Evolutionary conservation across 2,113 vertebrate species (phyloP), one percentile per base, ranked within the genome.

Genomic region (Hepsetus odoe): DNA sequence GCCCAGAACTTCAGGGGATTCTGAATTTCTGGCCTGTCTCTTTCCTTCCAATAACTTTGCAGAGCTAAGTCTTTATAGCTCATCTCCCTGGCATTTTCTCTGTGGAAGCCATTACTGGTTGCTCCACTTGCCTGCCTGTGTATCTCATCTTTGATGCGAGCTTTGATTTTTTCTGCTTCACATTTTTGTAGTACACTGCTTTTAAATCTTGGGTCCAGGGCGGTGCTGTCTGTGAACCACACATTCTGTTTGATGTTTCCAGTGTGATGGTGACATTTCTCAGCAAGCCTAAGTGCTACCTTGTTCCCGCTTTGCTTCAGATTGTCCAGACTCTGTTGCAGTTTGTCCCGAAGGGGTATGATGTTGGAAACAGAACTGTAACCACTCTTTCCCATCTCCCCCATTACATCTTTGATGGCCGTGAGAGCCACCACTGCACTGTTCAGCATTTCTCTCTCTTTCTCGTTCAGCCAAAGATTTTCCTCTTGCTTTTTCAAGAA

Each of bases 161-260:
- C 12, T 67, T 49, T 64, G 13, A 44, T 62, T 30, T 22, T 14
- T 49, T 67, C n/a, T n/a, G n/a, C n/a, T n/a, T n/a, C 1, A 0
- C 16, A 1, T 30, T 46, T 6, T 10, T 13, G 8, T 5, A 73
- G 30, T 5, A 78, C 7, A 11, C 65, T 32, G 42, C 35, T 64
- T 76, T 79, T 84, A 28, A 56, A 79, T 72, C 46, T 38, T 6
- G 80, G 79, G 28, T 82, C 83, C 72, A 84, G 35, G 2, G 72
- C 61, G 5, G 79, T 76, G 76, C 83, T 79, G 7, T 76, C 11
- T 33, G 33, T 44, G 30, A 73, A 76, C 53, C 24, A 68, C 0
- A 4, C 4, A 24, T 58, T 76, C 10, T 64, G 10, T 3, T 62
- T 42, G 20, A 77, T 68, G 33, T 32, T 72, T n/a, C n/a, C n/a